Conservation (phyloP, 2,888 invertebrate genomes). For the Anodontia alba region DNA sequence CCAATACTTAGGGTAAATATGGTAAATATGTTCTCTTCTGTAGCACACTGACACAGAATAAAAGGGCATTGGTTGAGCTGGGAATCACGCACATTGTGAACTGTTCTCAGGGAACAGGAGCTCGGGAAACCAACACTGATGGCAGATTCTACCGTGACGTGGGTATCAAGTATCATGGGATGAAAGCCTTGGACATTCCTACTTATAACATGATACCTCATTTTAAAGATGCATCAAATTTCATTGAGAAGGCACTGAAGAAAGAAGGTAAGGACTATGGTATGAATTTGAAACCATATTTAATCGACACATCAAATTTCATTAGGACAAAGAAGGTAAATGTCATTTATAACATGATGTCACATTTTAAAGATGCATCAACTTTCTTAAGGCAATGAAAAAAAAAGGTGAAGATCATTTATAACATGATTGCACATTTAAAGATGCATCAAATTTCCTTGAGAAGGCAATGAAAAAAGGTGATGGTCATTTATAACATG, state of each 20-base stretch:
- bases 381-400: conserved; percentile 90
- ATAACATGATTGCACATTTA: conserved; percentile 93
- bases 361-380: conserved; percentile 91
- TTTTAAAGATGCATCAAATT: conserved; percentile 92
- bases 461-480: no score
- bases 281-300: no score
- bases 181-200: conserved; percentile 91
- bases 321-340: no score
- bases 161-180: conserved; percentile 91
- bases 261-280: conserved; percentile 71
- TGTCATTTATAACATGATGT: conserved; percentile 91
- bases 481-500: conserved; percentile 92
- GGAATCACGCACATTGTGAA: conserved; percentile 94
- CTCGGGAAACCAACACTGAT: conserved; percentile 91
- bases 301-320: no score
- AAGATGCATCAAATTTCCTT: no score
- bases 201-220: conserved; percentile 92
- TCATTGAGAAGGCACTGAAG: conserved; percentile 89
- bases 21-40: no score
- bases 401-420: conserved; percentile 85
- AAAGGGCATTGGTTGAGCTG: conserved; percentile 89
- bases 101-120: conserved; percentile 90
- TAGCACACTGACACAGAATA: conserved; percentile 92
- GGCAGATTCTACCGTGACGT: conserved; percentile 90
- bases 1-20: no score